Base-by-base conservation (phyloP, 1,140 invertebrate genomes). In the Thereuonema tuberculata region DNA sequence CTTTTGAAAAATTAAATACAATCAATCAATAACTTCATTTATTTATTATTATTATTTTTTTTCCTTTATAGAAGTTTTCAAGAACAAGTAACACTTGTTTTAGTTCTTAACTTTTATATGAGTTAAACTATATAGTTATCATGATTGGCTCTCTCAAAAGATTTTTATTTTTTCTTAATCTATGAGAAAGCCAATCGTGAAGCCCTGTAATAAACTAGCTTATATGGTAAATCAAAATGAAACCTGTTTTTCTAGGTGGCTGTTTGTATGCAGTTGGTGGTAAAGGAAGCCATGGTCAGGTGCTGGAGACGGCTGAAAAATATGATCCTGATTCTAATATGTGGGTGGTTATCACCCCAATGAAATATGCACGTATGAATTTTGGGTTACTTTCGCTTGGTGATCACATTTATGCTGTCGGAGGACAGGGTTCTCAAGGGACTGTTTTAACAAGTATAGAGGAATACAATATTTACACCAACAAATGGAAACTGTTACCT, bases 301-400 rank as follows among this genome's bases (percentile, higher is more conserved):
- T 55, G 24, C 21, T 94, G 72, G 85, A 84, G 69, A 84, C 86
- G 1, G 87, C 83, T 0, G 92, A 95, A 72, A 81, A 83, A 49
- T 95, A 89, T 71, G 84, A 91, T 72, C 87, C 89, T 0, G 77
- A 81, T 12, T 80, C 78, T 0, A 87, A 94, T 71, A 81, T 86
- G 64, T 96, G 93, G 93, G 87, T 87, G 0, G 75, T 85, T 62
- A 82, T 95, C 48, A 77, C 76, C 1, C 69, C 77, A 1, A 85
- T 86, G 83, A 70, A 74, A 46, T 76, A 76, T 0, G 69, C 76
- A 1, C 72, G 81, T 17, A 79, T 76, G 55, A 80, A 82, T 20
- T 75, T 80, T 5, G 78, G 76, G 0, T 78, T 79, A 59, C 76
- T 80, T 21, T 71, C 78, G 23, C 79, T 80, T 65, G 75, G 69